Percentiles rank a stretch among this genome's conserved stretches.
Conservation (phyloP, 1,140 invertebrate genomes). For the Paramacrobiotus metropolitanus region DNA sequence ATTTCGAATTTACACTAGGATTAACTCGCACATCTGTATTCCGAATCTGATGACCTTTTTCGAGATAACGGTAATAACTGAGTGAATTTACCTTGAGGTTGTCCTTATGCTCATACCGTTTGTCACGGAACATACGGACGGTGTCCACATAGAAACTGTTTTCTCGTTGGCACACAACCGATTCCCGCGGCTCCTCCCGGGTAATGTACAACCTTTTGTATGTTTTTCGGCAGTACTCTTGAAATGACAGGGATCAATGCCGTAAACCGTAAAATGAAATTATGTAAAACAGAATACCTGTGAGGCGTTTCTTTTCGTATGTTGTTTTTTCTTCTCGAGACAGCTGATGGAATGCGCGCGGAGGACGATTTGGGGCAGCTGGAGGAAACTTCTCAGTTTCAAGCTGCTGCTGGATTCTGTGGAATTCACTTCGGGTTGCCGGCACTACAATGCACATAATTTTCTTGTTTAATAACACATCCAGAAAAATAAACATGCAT, state of each 20-base stretch:
- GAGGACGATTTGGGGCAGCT: constrained; percentile 41
- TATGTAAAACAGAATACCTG: constrained; percentile 24
- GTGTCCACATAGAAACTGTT: constrained; percentile 99
- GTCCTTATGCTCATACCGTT: constrained; percentile 90
- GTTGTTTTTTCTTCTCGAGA: constrained; percentile 59
- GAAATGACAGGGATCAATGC: not conserved
- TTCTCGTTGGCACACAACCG: constrained; percentile 85
- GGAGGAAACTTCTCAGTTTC: constrained; percentile 77
- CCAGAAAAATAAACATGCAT: too few relatives aligned
- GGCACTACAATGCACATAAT: constrained; percentile 44
- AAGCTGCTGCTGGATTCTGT: constrained; percentile 73
- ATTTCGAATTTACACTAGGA: too few relatives aligned
- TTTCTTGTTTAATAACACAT: too few relatives aligned
- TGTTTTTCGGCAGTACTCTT: constrained; percentile 75
- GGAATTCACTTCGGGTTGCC: constrained; percentile 68
- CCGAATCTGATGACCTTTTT: too few relatives aligned
- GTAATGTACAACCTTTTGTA: constrained; percentile 68
- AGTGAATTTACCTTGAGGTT: constrained; percentile 65
- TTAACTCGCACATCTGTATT: too few relatives aligned
- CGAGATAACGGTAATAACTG: too few relatives aligned
- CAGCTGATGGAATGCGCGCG: constrained; percentile 65
- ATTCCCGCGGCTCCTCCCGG: constrained; percentile 49
- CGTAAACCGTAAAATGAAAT: not conserved
- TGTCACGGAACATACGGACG: constrained; percentile 76
- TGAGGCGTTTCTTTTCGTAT: constrained; percentile 70